Evolutionary conservation across 2,888 invertebrate species (phyloP).

Genomic region (Atethmia centrago): DNA sequence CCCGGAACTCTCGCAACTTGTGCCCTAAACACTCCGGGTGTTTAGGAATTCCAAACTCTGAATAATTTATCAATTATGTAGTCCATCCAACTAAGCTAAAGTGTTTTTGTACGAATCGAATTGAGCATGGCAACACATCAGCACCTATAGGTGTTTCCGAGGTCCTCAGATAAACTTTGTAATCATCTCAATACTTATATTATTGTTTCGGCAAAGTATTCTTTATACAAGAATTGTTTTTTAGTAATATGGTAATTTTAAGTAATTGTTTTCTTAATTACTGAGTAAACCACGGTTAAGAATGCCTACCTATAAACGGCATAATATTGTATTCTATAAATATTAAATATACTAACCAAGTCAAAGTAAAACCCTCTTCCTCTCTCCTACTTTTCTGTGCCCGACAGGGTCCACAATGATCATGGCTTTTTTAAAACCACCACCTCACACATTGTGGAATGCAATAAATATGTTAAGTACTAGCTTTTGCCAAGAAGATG

Average conservation of each 20-base stretch:
- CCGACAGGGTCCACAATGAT: not conserved
- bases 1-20: too few relatives aligned
- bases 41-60: not conserved
- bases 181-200: not conserved
- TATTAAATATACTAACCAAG: too few relatives aligned
- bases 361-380: not conserved
- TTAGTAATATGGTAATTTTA: too few relatives aligned
- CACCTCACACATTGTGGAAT: not conserved
- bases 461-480: not conserved
- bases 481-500: not conserved
- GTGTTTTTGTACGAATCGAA: not conserved
- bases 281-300: not conserved
- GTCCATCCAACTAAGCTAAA: not conserved
- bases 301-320: not conserved
- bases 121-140: not conserved
- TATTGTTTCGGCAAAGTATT: not conserved
- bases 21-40: not conserved
- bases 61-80: not conserved
- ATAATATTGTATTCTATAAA: too few relatives aligned
- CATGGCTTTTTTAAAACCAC: not conserved
- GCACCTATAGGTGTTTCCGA: not conserved
- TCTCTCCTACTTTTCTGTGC: not conserved
- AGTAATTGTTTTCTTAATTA: not conserved
- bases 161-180: not conserved
- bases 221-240: not conserved